Conservation (phyloP, 2,797 vertebrate species). For the Amblyraja radiata region DNA sequence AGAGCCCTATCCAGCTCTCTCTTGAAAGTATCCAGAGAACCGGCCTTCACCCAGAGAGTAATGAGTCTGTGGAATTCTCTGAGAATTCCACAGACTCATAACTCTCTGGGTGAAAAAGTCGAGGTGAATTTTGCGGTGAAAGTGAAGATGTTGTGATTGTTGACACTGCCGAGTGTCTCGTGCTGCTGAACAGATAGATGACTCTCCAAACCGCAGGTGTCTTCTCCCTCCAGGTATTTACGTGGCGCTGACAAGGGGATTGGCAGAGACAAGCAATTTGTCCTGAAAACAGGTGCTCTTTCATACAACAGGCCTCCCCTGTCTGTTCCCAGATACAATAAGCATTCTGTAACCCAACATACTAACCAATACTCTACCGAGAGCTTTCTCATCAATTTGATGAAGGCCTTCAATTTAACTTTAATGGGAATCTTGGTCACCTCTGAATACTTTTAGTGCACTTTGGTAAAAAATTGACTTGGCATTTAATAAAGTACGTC, state of each 20-base stretch:
- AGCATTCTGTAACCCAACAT: not conserved
- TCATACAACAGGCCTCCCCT: not conserved
- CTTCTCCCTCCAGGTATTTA: not conserved
- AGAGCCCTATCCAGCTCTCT: too few species aligned
- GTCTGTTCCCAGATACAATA: conserved; percentile 15
- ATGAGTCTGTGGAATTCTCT: too few species aligned
- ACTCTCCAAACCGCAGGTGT: not conserved
- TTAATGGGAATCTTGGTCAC: conserved; percentile 16
- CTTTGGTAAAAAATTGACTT: conserved; percentile 3
- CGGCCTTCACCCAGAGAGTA: too few species aligned
- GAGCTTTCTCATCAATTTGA: conserved; percentile 24
- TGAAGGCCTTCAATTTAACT: conserved; percentile 33
- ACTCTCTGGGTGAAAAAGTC: too few species aligned
- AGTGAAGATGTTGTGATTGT: not conserved
- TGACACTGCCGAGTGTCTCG: not conserved
- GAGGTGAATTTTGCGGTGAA: not conserved
- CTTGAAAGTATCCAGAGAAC: too few species aligned
- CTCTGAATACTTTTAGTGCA: conserved; percentile 14
- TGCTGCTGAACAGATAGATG: too few species aligned
- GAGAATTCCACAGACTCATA: too few species aligned
- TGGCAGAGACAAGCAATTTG: not conserved
- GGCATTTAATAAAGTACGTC: conserved; percentile 31
- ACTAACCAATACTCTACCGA: conserved; percentile 20
- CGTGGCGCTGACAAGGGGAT: not conserved
- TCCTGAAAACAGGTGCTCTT: not conserved